Evolutionary conservation across 2,113 vertebrate genomes (phyloP), one percentile per base, ranked within the genome.

Genomic region (Coptodon bakossiorum): DNA sequence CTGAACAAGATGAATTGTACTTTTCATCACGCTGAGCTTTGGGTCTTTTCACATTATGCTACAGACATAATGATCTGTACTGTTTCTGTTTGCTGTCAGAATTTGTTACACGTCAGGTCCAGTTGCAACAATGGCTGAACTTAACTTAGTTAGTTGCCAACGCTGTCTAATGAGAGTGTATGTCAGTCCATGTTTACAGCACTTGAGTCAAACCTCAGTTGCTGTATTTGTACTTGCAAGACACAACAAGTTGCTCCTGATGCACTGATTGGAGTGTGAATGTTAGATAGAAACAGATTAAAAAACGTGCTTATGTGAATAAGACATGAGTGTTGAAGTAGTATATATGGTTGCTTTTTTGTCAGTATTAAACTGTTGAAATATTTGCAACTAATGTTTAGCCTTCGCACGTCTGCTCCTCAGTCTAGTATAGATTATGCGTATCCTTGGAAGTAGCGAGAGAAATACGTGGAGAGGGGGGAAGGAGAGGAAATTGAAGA

Each of bases 401-500:
- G 34, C 27, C 34, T 61, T 43, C 6, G 71, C 8, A 38, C 3
- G 14, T 80, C 81, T 80, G 56, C 6, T n/a, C 19, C 36, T 34
- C 7, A 16, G 38, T 83, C 59, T 86, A 71, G 12, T 54, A 19
- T 56, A 82, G 83, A 89, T 87, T 85, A 85, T 86, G 85, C 8
- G 3, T 36, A 87, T 90, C 7, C 40, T 81, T 83, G 59, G 50
- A n/a, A 63, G 36, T 36, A 53, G 81, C 6, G 11, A 54, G 27
- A 38, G 31, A 24, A 78, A 19, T 78, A 19, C 0, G 2, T 19
- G 45, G 45, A 34, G 59, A 82, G 27, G 63, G 63, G 34, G 16
- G 31, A 43, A 66, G 45, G 8, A 56, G 84, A 78, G 88, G 79
- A 90, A 86, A 90, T 56, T 66, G 86, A 86, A 86, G 85, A 84